Evolutionary conservation across 2,797 vertebrate species (phyloP), one percentile per base, ranked within the genome.

Genomic region (Dipus sagitta): DNA sequence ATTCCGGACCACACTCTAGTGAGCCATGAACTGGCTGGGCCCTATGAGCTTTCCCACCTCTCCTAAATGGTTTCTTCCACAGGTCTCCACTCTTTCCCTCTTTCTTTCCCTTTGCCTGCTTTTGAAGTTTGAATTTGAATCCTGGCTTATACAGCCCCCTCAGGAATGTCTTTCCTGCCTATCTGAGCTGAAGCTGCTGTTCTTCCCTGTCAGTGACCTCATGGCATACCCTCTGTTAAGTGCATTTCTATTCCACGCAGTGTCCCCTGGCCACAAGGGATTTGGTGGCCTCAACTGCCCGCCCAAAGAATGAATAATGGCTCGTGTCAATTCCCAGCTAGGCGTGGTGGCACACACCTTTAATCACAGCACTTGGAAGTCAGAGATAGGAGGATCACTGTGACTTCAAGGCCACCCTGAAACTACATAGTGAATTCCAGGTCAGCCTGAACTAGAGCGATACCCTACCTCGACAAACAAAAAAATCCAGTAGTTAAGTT

Each of bases 151-250:
- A 17, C 1, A 54, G 4, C 52, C 32, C 28, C 38, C 18, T 34
- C 17, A 10, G 54, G 17, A 20, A 24, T 58, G 42, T 14, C 2
- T 2, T 47, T 32, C 17, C n/a, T 6, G 13, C 1, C 72, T 3
- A 0, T 7, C 60, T n/a, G 75, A 26, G 58, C 64, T 20, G 0
- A 10, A 12, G 28, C 5, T 3, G 6, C 64, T 26, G 62, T 58
- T 32, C 6, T 58, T 30, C 60, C 54, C 77, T 68, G 8, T 17
- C 24, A 5, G 6, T 12, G 13, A 52, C 5, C 47, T 62, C 2
- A 0, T 3, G 0, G 47, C 64, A 9, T 21, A 6, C 5, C 12
- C 0, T 9, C 72, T 3, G 4, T 38, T 28, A 0, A 18, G 1
- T 4, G 32, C 6, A 12, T 28, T 0, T 28, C 14, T 24, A 21